Evolutionary conservation across 2,888 invertebrate genomes (phyloP).

Genomic region (Eristalis arbustorum): DNA sequence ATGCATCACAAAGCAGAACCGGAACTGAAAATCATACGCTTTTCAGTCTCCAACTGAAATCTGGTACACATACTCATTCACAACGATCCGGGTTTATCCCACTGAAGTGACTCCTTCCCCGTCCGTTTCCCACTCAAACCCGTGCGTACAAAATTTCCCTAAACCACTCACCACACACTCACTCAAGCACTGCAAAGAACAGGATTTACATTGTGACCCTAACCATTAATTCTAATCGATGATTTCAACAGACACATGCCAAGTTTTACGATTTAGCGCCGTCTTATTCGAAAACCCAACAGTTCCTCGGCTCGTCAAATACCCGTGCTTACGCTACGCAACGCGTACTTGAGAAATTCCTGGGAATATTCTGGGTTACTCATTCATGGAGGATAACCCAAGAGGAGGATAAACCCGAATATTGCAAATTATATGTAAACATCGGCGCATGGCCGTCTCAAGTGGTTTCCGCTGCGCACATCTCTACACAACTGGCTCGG

Average conservation of each 20-base stretch:
- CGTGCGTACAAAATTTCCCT: too few relatives aligned
- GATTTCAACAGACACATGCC: neutral
- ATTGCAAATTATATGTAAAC: conserved; percentile 53
- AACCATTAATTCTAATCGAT: neutral
- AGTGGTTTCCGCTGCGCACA: conserved; percentile 14
- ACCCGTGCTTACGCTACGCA: neutral
- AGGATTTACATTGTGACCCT: neutral
- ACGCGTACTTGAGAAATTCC: conserved; percentile 2
- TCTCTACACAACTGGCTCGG: neutral
- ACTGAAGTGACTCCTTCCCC: too few relatives aligned
- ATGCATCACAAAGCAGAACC: too few relatives aligned
- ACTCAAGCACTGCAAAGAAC: neutral
- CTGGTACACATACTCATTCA: too few relatives aligned
- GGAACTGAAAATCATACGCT: too few relatives aligned
- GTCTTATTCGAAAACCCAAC: conserved; percentile 37
- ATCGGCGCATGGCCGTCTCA: conserved; percentile 35
- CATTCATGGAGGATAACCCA: conserved; percentile 53
- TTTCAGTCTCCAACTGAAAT: too few relatives aligned
- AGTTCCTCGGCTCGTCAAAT: conserved; percentile 15
- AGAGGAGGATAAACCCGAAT: conserved; percentile 48
- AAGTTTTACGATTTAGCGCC: neutral
- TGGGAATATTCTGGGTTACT: conserved; percentile 1
- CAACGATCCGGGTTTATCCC: too few relatives aligned
- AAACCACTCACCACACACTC: too few relatives aligned
- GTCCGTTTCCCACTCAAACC: too few relatives aligned